Percentiles rank a stretch among this genome's conserved stretches.
Conservation (phyloP, 2,888 invertebrate genomes). For the Thymelicus acteon region DNA sequence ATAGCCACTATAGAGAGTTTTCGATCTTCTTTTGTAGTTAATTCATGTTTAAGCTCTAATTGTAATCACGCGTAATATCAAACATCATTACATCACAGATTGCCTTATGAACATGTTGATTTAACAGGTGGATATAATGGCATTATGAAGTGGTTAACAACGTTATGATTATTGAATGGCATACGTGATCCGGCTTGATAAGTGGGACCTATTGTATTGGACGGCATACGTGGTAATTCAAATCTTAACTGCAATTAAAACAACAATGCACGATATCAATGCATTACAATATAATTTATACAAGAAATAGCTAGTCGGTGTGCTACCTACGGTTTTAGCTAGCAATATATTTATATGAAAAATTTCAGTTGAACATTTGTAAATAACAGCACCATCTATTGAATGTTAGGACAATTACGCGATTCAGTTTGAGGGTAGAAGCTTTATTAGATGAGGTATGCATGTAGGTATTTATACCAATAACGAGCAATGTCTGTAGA, state of each 20-base stretch:
- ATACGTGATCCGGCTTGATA: constrained; percentile 49
- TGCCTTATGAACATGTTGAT: not conserved
- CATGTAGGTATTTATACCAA: no score
- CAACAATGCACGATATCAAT: constrained; percentile 10
- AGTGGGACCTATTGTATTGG: constrained; percentile 17
- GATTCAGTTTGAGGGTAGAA: no score
- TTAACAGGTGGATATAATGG: constrained; percentile 42
- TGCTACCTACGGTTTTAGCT: no score
- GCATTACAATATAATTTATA: not conserved
- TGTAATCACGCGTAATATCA: not conserved
- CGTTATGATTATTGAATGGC: constrained; percentile 50
- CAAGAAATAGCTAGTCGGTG: not conserved
- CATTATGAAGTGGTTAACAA: constrained; percentile 48
- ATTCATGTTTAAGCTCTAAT: not conserved
- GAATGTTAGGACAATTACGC: no score
- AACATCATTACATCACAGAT: constrained; percentile 28
- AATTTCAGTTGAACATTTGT: no score
- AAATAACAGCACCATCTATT: no score
- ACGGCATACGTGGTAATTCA: constrained; percentile 29
- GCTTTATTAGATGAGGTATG: no score
- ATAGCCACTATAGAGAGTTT: no score
- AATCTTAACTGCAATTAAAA: constrained; percentile 10
- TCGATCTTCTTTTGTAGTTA: no score
- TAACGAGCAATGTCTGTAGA: no score
- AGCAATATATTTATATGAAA: no score